A percentile compares a stretch with the other conserved stretches of the same genome.
Conservation (phyloP, 2,113 vertebrate species). For the Microtus ochrogaster region DNA sequence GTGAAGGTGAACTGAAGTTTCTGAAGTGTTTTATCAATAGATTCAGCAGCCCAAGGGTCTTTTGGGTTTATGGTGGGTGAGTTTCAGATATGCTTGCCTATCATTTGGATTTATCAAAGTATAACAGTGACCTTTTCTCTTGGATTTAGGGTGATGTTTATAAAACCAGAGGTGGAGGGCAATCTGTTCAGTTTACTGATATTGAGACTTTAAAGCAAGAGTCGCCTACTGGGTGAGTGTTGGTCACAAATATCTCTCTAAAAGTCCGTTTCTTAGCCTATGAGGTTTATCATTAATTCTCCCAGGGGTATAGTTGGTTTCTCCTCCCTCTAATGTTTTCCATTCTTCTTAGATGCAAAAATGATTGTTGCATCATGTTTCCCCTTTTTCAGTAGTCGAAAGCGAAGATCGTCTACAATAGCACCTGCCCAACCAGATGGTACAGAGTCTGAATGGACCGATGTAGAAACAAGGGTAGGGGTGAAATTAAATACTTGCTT, state of each 20-base stretch:
- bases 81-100: not conserved
- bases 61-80: conserved; percentile 51
- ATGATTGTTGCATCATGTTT: not conserved
- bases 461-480: conserved; percentile 95
- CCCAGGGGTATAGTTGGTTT: not conserved
- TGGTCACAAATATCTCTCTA: not conserved
- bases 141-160: conserved; percentile 93
- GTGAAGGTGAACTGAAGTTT: not conserved
- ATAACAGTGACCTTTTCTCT: conserved; percentile 62
- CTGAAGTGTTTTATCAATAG: not conserved
- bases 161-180: conserved; percentile 95
- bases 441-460: conserved; percentile 91
- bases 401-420: conserved; percentile 91
- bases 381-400: conserved; percentile 85
- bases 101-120: not conserved
- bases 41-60: not conserved
- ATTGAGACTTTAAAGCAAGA: conserved; percentile 95
- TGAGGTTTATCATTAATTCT: not conserved
- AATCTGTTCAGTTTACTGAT: conserved; percentile 96
- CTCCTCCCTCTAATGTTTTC: conserved; percentile 8
- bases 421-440: conserved; percentile 73
- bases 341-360: conserved; percentile 17
- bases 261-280: not conserved
- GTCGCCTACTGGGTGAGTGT: conserved; percentile 85
- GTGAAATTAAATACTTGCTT: conserved; percentile 10